Percentiles rank a stretch among this genome's conserved stretches.
Evolutionary conservation across 2,797 vertebrate species (phyloP).

Genomic region (Catharus ustulatus): DNA sequence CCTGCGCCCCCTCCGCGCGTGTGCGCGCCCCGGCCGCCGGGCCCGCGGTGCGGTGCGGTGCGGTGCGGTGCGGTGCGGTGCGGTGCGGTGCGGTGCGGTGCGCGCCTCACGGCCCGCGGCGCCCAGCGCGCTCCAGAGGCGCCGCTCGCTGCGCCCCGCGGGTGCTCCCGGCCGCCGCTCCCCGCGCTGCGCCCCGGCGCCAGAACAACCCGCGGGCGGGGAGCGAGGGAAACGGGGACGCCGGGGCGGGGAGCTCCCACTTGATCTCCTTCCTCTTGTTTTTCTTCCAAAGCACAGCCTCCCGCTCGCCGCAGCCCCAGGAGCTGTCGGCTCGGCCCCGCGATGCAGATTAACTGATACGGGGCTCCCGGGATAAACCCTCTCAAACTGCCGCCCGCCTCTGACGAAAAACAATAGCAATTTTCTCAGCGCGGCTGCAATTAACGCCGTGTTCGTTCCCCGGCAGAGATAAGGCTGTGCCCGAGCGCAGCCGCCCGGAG

Average conservation of each 20-base stretch:
- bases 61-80: not conserved
- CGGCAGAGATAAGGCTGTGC: constrained; percentile 2
- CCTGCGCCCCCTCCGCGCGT: no score
- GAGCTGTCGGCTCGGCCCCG: constrained; percentile 54
- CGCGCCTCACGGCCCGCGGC: no score
- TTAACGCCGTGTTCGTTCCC: constrained; percentile 64
- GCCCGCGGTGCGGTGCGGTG: no score
- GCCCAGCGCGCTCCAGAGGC: constrained; percentile 40
- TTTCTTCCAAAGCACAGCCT: not conserved
- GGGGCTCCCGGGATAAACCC: constrained; percentile 8
- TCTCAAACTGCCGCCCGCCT: constrained; percentile 29
- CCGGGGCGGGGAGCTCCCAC: not conserved
- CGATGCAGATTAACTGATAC: constrained; percentile 14
- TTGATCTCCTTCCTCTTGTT: not conserved
- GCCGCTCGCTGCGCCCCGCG: constrained; percentile 78
- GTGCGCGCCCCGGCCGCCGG: no score
- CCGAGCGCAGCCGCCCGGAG: not conserved
- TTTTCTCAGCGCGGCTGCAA: constrained; percentile 64
- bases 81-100: no score
- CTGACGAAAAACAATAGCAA: constrained; percentile 59
- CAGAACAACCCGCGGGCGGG: constrained; percentile 41
- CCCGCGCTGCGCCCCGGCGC: constrained; percentile 58
- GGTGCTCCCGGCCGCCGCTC: constrained; percentile 41
- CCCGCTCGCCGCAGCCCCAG: not conserved
- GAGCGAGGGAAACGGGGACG: not conserved